A percentile compares a stretch with the other conserved stretches of the same genome.
Evolutionary conservation across 2,888 invertebrate species (phyloP).

Genomic region (Zonitis immaculata): DNA sequence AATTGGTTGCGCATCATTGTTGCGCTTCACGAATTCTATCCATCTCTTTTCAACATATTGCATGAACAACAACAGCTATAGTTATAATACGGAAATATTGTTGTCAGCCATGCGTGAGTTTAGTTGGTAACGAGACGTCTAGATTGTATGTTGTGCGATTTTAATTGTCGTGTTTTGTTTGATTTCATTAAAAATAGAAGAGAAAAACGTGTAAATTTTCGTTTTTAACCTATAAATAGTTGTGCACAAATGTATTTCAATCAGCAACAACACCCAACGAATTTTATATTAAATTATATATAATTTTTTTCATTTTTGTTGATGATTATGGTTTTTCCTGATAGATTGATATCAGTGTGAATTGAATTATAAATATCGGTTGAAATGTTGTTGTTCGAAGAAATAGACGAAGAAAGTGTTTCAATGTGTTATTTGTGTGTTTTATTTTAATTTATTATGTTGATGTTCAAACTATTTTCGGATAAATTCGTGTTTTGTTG

Average conservation of each 20-base stretch:
- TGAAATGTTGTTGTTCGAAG: neutral
- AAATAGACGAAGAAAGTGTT: slow-evolving; percentile 2
- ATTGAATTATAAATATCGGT: neutral
- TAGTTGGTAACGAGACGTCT: neutral
- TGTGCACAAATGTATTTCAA: neutral
- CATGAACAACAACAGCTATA: neutral
- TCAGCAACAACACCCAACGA: neutral
- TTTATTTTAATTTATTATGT: neutral
- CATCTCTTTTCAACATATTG: neutral
- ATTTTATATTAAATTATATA: neutral
- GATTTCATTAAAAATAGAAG: neutral
- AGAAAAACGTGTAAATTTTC: neutral
- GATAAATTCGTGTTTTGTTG: too few relatives aligned
- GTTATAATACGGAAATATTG: slow-evolving; percentile 24
- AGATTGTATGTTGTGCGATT: neutral
- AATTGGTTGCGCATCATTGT: neutral
- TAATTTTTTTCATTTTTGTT: neutral
- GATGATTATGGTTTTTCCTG: neutral
- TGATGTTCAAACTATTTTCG: too few relatives aligned
- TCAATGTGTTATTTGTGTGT: too few relatives aligned
- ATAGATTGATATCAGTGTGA: neutral
- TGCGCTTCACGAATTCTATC: slow-evolving; percentile 16
- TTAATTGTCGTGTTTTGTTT: neutral
- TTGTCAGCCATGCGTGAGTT: slow-evolving; percentile 24
- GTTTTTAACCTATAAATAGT: neutral